Base-by-base conservation (phyloP, 2,888 invertebrate species). In the Anthophora plumipes region DNA sequence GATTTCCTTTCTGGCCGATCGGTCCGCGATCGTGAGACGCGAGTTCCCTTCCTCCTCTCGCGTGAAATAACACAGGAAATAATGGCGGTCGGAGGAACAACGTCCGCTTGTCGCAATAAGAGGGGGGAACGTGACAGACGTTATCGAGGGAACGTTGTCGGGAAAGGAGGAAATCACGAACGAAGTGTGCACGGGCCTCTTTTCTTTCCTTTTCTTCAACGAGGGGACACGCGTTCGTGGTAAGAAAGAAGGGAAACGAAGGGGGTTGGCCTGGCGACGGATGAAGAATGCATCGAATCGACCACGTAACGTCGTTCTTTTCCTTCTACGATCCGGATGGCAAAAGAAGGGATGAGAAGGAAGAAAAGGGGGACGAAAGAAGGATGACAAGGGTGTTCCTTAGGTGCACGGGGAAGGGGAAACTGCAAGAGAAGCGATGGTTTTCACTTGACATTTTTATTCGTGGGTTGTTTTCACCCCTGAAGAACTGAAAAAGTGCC, bases 301-400 rank as follows among this genome's bases (percentile, higher is more conserved):
- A 76, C 63, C 77, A 74, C 79, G 74, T 79, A 78, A 78, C 76
- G 71, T 77, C 71, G 85, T 66, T 80, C 80, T 82, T 87, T 82
- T 85, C 77, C 71, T 80, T 82, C 63, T 41, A 50, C 80, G 82
- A 76, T 78, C 85, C 54, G 59, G 72, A 41, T 60, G 48, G 59
- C n/a, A 69, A n/a, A n/a, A 82, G 31, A 67, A 69, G 41, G 68
- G 3, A 52, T 39, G 22, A 46, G 41, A 31, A 37, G 20, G 46
- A 64, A 43, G 46, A 50, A 11, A 20, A 12, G 12, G 1, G 5
- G 20, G 55, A n/a, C 9, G 25, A n/a, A 46, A 43, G n/a, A 22
- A 31, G 63, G 14, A 61, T 9, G 1, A 12, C 12, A n/a, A 55
- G 25, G 37, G 41, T 14, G 2, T 22, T n/a, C 43, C 37, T 61